A percentile compares a stretch with the other conserved stretches of the same genome.
Conservation (phyloP, 2,113 vertebrate genomes). For the Aphelocoma coerulescens region DNA sequence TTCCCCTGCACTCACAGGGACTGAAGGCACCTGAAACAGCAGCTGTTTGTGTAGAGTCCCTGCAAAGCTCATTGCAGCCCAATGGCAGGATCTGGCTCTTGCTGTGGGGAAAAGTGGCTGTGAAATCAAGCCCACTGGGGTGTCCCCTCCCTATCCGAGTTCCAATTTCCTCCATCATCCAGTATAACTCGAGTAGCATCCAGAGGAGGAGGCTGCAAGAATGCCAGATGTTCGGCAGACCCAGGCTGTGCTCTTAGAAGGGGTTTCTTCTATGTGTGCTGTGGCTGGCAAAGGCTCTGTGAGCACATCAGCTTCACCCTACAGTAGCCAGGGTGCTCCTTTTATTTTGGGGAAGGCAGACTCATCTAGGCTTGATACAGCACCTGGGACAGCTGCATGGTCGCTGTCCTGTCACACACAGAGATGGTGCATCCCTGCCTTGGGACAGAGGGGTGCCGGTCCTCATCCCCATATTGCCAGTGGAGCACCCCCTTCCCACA, state of each 20-base stretch:
- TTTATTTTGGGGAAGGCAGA: neutral
- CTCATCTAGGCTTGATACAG: neutral
- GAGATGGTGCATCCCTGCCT: neutral
- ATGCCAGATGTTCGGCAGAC: accelerated
- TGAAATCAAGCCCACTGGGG: accelerated
- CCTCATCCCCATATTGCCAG: too few relatives aligned
- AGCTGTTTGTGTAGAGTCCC: neutral
- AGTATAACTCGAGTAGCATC: accelerated
- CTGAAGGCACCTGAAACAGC: neutral
- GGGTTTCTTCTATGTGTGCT: accelerated
- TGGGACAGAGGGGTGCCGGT: neutral
- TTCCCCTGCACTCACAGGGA: accelerated
- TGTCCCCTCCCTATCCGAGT: accelerated
- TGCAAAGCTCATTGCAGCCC: neutral
- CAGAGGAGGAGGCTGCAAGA: neutral
- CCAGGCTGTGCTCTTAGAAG: accelerated
- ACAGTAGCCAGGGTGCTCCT: neutral
- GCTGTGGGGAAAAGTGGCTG: neutral
- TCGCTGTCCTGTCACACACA: neutral
- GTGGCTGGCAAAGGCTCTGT: neutral
- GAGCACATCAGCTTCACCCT: neutral
- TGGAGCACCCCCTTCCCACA: neutral
- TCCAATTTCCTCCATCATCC: neutral
- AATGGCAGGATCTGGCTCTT: neutral
- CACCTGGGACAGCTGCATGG: accelerated